These are phyloP conservation scores for Eulemur mongoz DNA, from an alignment of 2,797 vertebrate species.

Conservation along the genomic window DNA sequence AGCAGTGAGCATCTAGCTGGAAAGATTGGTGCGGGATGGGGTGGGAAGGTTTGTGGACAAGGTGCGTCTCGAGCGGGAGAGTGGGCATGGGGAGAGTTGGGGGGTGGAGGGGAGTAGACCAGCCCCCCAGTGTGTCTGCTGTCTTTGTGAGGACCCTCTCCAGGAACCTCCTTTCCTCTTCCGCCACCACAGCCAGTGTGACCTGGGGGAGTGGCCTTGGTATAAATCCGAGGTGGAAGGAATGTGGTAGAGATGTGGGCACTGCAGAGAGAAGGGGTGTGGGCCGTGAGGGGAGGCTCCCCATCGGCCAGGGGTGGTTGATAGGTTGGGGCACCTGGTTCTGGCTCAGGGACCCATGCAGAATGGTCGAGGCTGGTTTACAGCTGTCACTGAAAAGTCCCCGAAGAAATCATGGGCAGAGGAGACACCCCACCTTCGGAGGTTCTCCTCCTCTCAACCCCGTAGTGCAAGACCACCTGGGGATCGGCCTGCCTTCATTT, in stretches of 20 bases:
- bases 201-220: not conserved
- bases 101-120: not conserved
- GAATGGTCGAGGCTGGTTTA: too few relatives aligned
- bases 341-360: too few relatives aligned
- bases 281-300: too few relatives aligned
- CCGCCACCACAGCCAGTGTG: not conserved
- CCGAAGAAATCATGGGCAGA: too few relatives aligned
- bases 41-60: not conserved
- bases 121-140: not conserved
- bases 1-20: not conserved
- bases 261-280: too few relatives aligned
- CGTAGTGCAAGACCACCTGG: too few relatives aligned
- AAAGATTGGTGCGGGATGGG: not conserved
- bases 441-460: too few relatives aligned
- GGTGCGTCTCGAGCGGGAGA: not conserved
- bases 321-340: too few relatives aligned
- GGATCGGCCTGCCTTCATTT: too few relatives aligned
- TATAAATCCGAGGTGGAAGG: not conserved
- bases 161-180: not conserved
- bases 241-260: not conserved
- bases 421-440: too few relatives aligned
- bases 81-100: not conserved
- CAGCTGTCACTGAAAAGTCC: too few relatives aligned
- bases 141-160: not conserved
- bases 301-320: too few relatives aligned